Conservation (phyloP, 2,113 vertebrate species). For the Campylorhamphus procurvoides region DNA sequence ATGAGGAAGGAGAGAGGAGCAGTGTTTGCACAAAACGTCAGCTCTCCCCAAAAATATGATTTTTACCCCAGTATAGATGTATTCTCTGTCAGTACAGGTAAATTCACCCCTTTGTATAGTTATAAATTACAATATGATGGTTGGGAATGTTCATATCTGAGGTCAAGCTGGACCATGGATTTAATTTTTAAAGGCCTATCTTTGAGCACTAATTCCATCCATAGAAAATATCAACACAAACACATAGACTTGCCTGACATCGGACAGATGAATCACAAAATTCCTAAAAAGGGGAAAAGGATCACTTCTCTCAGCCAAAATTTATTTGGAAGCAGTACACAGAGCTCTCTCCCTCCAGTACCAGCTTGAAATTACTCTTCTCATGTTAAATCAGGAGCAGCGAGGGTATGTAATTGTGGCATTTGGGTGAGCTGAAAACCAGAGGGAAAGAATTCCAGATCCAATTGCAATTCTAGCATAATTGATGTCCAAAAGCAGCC, state of each 20-base stretch:
- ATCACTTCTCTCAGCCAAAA: background rate
- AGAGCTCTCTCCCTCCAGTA: background rate
- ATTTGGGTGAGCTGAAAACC: background rate
- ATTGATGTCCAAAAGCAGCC: background rate
- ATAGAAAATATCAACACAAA: background rate
- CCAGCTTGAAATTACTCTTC: background rate
- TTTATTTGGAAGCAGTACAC: background rate
- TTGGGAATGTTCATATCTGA: background rate
- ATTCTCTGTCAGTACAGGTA: background rate
- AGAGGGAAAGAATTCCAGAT: background rate
- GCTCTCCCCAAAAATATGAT: background rate
- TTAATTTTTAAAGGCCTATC: background rate
- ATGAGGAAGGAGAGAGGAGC: background rate
- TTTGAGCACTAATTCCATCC: background rate
- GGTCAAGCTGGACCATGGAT: background rate
- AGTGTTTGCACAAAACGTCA: background rate
- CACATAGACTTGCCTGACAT: background rate
- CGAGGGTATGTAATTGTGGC: background rate
- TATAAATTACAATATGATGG: background rate
- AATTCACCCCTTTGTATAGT: background rate
- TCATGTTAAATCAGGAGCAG: background rate
- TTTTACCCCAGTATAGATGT: background rate
- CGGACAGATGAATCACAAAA: background rate
- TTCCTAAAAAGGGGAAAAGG: background rate
- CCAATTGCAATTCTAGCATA: background rate